These are phyloP conservation scores for Pseudomyrmex concolor DNA, from an alignment of 1,140 invertebrate species.

Conservation along the genomic window DNA sequence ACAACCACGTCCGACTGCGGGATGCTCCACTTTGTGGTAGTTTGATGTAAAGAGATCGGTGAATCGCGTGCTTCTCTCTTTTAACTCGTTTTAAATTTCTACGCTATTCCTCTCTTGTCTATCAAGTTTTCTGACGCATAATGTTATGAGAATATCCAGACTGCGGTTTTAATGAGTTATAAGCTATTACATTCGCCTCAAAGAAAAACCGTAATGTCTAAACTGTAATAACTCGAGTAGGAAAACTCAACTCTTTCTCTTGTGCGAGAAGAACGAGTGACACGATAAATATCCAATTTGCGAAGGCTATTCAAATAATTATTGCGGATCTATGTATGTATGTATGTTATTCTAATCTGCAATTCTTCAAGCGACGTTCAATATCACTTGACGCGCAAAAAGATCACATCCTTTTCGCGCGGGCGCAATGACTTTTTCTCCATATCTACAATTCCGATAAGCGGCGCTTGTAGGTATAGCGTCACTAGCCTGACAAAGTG, in stretches of 20 bases:
- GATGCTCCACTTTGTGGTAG: conserved; percentile 48
- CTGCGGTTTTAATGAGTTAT: conserved; percentile 47
- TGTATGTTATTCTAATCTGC: conserved; percentile 35
- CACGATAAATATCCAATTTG: conserved; percentile 28
- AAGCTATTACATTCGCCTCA: conserved; percentile 42
- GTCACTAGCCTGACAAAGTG: conserved; percentile 36
- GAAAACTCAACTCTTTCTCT: conserved; percentile 15
- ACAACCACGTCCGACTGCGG: conserved; percentile 39
- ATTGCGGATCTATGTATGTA: background rate
- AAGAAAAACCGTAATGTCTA: conserved; percentile 42
- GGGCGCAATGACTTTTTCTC: conserved; percentile 31
- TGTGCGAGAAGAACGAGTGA: background rate
- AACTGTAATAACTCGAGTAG: conserved; percentile 30
- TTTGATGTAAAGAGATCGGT: conserved; percentile 55
- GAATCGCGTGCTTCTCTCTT: conserved; percentile 56
- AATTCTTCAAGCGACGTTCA: conserved; percentile 39
- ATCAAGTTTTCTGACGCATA: conserved; percentile 52
- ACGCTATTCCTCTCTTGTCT: conserved; percentile 42
- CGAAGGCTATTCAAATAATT: conserved; percentile 15
- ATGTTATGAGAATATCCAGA: conserved; percentile 40
- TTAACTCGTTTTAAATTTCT: conserved; percentile 62
- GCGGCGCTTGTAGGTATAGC: conserved; percentile 30
- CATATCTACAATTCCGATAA: conserved; percentile 60
- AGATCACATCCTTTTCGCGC: conserved; percentile 26
- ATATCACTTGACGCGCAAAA: conserved; percentile 25